Base-by-base conservation (phyloP, 2,888 invertebrate species). In the Hoplodrina blanda region DNA sequence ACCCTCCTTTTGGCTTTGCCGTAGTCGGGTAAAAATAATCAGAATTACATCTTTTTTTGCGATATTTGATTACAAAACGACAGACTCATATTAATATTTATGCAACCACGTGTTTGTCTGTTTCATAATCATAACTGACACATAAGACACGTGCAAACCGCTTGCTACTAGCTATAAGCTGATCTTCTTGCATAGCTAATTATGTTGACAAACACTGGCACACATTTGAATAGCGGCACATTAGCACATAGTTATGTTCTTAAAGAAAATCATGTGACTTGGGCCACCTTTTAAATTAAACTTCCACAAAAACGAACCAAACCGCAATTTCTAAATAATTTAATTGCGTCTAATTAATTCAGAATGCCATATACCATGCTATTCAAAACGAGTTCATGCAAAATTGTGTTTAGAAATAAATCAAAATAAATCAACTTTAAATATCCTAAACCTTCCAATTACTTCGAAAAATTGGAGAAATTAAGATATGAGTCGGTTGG, bases 41-140 rank as follows among this genome's bases (percentile, higher is more conserved):
- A 11, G 13, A 41, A 41, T 41, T 11, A 13, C 41, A 41, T 41
- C 4, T n/a, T 1, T 50, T 10, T 19, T 19, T 19, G 50, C 50
- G 19, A 2, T 19, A 50, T 50, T 50, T 17, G 10, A n/a, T 41
- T 19, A 37, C n/a, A 4, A 41, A 37, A 41, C 19, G 19, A 56
- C 46, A 17, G 41, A 2, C 41, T 41, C 41, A 17, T 13, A 15
- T 19, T 25, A 25, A 2, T 25, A 25, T 25, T 2, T 2, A 30
- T n/a, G 7, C 3, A 56, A n/a, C 20, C 33, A 41, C 71, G 7
- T 50, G 60, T 50, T 71, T 46, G n/a, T n/a, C n/a, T 49, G 17
- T 57, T 19, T 17, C 13, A 19, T 17, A 11, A 54, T 17, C 10
- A 13, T 19, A 20, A 53, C 44, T 37, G 3, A 25, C 37, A 37